Conservation (phyloP, 92 coral and sea anemone species). For the Phenganax marumi region DNA sequence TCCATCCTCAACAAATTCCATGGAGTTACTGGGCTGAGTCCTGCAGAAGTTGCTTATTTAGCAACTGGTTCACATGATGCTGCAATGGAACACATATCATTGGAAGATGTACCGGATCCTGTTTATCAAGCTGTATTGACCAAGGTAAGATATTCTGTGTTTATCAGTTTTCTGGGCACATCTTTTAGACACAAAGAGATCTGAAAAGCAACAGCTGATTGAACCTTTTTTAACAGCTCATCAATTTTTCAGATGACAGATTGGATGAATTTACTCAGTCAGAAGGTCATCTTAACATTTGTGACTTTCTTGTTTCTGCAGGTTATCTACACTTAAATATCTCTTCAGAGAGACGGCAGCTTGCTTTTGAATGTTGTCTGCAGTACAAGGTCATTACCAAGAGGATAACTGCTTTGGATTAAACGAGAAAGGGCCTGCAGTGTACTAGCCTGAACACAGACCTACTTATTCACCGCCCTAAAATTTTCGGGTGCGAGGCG, state of each 20-base stretch:
- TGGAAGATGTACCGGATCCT: neutral
- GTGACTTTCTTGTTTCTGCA: constrained; percentile 40
- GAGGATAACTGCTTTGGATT: constrained; percentile 48
- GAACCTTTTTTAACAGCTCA: constrained; percentile 20
- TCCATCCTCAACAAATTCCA: constrained; percentile 43
- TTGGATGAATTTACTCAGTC: constrained; percentile 16
- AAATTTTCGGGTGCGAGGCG: too few relatives aligned
- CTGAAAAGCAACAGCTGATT: neutral
- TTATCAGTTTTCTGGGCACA: neutral
- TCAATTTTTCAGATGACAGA: constrained; percentile 1
- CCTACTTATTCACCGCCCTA: too few relatives aligned
- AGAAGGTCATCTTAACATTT: constrained; percentile 19
- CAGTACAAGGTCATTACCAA: constrained; percentile 45
- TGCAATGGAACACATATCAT: constrained; percentile 36
- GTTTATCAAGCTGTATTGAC: neutral
- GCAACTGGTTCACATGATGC: constrained; percentile 38
- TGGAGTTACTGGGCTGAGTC: constrained; percentile 44
- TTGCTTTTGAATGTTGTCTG: constrained; percentile 52
- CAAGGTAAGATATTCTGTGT: neutral
- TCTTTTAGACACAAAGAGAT: neutral
- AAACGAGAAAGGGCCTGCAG: constrained; percentile 47
- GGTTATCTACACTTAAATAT: constrained; percentile 52
- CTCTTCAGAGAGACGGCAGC: constrained; percentile 24
- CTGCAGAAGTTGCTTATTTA: constrained; percentile 39
- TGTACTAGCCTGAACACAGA: too few relatives aligned